These are phyloP conservation scores for Eumeta japonica DNA, from an alignment of 1,140 invertebrate genomes.

Conservation along the genomic window DNA sequence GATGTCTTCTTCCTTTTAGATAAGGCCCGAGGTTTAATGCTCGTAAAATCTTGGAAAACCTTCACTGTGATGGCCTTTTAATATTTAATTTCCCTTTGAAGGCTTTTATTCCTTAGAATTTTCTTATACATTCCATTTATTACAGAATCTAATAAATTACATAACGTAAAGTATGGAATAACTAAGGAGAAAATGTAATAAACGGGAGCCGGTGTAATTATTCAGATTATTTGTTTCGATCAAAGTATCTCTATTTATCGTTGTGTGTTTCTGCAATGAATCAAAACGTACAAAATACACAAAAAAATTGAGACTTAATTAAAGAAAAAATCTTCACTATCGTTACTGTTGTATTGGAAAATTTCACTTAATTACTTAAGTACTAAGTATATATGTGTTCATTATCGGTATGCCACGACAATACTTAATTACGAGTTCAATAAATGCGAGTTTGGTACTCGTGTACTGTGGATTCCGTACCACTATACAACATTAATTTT, in stretches of 20 bases:
- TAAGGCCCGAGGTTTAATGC: slow-evolving; percentile 37
- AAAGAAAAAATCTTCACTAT: too few relatives aligned
- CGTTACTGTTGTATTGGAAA: too few relatives aligned
- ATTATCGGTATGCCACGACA: too few relatives aligned
- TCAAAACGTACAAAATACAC: too few relatives aligned
- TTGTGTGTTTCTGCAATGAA: background rate
- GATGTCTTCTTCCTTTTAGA: too few relatives aligned
- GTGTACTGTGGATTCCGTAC: too few relatives aligned
- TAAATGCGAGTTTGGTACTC: too few relatives aligned
- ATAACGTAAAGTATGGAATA: background rate
- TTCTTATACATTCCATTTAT: slow-evolving; percentile 17
- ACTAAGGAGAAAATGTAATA: background rate
- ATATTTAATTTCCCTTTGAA: slow-evolving; percentile 50
- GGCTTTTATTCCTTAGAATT: slow-evolving; percentile 18
- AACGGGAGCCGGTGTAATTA: background rate
- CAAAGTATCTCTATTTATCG: background rate
- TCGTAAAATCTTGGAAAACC: slow-evolving; percentile 41
- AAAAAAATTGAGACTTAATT: too few relatives aligned
- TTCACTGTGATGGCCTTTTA: slow-evolving; percentile 44
- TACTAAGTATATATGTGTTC: too few relatives aligned
- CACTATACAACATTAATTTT: too few relatives aligned
- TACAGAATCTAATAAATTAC: background rate
- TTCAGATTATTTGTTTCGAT: background rate
- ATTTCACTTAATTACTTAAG: too few relatives aligned
- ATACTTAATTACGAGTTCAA: too few relatives aligned